Conservation (phyloP, 2,888 invertebrate genomes). For the Idaea dimidiata region DNA sequence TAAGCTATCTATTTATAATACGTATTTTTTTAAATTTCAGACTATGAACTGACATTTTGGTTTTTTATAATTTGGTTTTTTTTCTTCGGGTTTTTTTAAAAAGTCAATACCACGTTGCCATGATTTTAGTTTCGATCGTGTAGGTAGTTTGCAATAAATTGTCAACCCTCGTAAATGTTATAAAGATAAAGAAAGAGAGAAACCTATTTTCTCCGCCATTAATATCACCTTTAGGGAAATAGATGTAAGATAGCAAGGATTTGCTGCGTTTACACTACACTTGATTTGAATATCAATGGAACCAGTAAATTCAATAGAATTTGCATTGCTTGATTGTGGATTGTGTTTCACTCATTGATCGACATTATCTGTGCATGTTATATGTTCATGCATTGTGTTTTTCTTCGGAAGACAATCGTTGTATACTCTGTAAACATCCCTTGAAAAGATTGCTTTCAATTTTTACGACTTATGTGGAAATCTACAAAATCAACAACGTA, state of each 20-base stretch:
- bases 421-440: neutral
- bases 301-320: neutral
- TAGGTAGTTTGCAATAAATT: constrained; percentile 24
- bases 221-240: constrained; percentile 10
- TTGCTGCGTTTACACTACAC: neutral
- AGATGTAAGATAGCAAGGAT: neutral
- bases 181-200: constrained; percentile 21
- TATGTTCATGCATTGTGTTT: neutral
- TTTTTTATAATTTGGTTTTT: no score
- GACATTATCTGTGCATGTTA: no score
- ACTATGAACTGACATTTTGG: no score
- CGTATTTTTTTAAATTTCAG: no score
- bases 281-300: neutral
- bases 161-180: constrained; percentile 20
- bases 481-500: neutral
- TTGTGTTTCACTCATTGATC: neutral
- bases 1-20: no score
- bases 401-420: neutral
- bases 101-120: neutral
- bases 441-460: neutral
- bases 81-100: no score
- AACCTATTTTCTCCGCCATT: constrained; percentile 24
- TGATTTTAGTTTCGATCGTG: constrained; percentile 4
- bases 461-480: neutral
- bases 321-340: neutral